Percentiles rank a stretch among this genome's conserved stretches.
These are phyloP conservation scores for Zelostemma sp. DNA, from an alignment of 1,140 invertebrate species.

Conservation along the genomic window DNA sequence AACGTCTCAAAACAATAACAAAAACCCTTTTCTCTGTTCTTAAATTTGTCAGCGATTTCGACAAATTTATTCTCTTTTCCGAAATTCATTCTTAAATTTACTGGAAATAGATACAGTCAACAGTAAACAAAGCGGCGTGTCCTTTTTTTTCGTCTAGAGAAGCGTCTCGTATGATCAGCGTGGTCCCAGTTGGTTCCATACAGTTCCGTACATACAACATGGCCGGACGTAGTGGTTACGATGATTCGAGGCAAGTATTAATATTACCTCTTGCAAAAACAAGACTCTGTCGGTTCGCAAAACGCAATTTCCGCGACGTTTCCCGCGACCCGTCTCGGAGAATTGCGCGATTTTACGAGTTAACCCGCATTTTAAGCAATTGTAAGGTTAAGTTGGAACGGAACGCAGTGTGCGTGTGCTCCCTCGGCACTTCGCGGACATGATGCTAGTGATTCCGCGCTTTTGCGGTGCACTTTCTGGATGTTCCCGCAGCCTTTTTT, in stretches of 20 bases:
- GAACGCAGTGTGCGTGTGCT: slow-evolving; percentile 30
- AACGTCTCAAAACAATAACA: too few species aligned
- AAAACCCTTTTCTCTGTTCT: too few species aligned
- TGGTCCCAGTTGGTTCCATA: too few species aligned
- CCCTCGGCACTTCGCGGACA: slow-evolving; percentile 48
- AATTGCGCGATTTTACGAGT: not conserved
- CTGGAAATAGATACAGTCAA: too few species aligned
- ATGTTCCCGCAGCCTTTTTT: not conserved
- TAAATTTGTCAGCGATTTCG: too few species aligned
- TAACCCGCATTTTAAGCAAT: slow-evolving; percentile 15
- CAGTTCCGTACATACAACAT: slow-evolving; percentile 70
- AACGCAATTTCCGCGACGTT: not conserved
- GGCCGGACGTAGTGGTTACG: slow-evolving; percentile 70
- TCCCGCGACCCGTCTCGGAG: not conserved
- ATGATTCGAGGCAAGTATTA: slow-evolving; percentile 68
- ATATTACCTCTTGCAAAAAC: not conserved
- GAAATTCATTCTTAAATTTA: too few species aligned
- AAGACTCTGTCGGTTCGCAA: not conserved
- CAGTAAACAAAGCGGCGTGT: too few species aligned
- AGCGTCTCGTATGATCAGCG: too few species aligned
- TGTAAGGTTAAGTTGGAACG: slow-evolving; percentile 61
- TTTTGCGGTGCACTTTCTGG: slow-evolving; percentile 46
- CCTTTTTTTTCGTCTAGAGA: too few species aligned
- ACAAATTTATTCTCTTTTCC: too few species aligned
- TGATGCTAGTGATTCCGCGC: slow-evolving; percentile 50